phyloP scores from a whole-genome alignment of 2,797 vertebrate genomes.

The Chelidonichthys spinosus region DNA sequence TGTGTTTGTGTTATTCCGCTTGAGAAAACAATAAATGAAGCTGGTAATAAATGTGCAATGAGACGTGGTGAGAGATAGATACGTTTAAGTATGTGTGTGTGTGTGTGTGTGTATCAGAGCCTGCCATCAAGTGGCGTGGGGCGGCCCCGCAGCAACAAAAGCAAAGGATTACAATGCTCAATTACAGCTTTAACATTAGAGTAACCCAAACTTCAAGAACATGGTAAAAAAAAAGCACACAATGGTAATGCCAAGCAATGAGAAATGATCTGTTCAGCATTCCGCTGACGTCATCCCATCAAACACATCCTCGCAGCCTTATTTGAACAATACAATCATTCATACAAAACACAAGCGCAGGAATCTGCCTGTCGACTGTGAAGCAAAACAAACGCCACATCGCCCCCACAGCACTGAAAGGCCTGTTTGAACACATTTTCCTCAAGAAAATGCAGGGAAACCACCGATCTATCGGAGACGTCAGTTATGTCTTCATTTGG shows the following conservation, averaged over 20 bases:
- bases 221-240: not conserved
- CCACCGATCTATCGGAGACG: slow-evolving; percentile 32
- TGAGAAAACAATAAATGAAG: slow-evolving; percentile 41
- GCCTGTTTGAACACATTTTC: slow-evolving; percentile 66
- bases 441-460: slow-evolving; percentile 56
- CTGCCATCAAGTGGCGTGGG: slow-evolving; percentile 39
- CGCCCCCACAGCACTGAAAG: slow-evolving; percentile 35
- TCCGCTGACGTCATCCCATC: slow-evolving; percentile 56
- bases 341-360: slow-evolving; percentile 64
- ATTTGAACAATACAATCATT: slow-evolving; percentile 69
- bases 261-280: slow-evolving; percentile 45
- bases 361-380: slow-evolving; percentile 59
- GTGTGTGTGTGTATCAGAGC: slow-evolving; percentile 40
- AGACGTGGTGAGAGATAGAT: slow-evolving; percentile 30
- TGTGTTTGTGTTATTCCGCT: slow-evolving; percentile 44
- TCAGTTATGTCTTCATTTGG: slow-evolving; percentile 73
- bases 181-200: slow-evolving; percentile 8
- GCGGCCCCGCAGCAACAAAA: slow-evolving; percentile 18
- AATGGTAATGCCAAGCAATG: not conserved
- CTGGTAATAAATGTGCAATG: slow-evolving; percentile 35
- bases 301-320: slow-evolving; percentile 56
- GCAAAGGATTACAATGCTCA: slow-evolving; percentile 29
- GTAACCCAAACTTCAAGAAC: slow-evolving; percentile 6
- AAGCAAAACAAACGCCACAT: slow-evolving; percentile 68
- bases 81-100: slow-evolving; percentile 17